Evolutionary conservation across 2,797 vertebrate species (phyloP).

Genomic region (Hydrolagus colliei): DNA sequence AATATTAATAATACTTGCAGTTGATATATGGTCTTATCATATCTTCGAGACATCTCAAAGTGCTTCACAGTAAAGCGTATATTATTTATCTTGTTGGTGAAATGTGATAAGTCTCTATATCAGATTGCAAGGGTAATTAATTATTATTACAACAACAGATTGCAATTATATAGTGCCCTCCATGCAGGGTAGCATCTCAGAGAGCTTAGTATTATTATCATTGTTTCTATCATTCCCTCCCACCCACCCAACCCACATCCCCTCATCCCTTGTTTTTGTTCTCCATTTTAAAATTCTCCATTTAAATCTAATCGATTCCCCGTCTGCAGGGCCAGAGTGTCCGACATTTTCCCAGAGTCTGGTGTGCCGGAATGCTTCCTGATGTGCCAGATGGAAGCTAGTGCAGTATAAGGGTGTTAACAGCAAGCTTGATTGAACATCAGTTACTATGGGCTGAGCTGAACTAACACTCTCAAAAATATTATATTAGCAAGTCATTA

Average conservation of each 20-base stretch:
- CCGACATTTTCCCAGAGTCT: background rate
- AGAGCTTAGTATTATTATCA: background rate
- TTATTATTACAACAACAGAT: background rate
- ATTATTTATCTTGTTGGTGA: too few species aligned
- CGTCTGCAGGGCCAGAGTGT: background rate
- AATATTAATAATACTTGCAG: too few species aligned
- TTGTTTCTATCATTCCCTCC: background rate
- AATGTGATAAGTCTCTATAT: too few species aligned
- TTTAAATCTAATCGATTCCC: background rate
- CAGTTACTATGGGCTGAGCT: background rate
- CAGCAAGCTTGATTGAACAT: background rate
- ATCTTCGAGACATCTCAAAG: too few species aligned
- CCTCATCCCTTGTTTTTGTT: background rate
- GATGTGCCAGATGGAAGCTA: too few species aligned
- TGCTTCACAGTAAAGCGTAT: too few species aligned
- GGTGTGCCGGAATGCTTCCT: too few species aligned
- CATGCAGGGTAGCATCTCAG: background rate
- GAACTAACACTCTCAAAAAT: background rate
- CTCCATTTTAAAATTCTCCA: background rate
- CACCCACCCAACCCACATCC: background rate
- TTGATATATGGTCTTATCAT: too few species aligned
- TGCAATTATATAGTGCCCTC: background rate
- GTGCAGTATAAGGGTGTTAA: too few species aligned
- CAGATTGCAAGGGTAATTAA: background rate
- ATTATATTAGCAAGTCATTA: conserved; percentile 31